Conservation (phyloP, 2,888 invertebrate species). For the Temnothorax rugatulus region DNA sequence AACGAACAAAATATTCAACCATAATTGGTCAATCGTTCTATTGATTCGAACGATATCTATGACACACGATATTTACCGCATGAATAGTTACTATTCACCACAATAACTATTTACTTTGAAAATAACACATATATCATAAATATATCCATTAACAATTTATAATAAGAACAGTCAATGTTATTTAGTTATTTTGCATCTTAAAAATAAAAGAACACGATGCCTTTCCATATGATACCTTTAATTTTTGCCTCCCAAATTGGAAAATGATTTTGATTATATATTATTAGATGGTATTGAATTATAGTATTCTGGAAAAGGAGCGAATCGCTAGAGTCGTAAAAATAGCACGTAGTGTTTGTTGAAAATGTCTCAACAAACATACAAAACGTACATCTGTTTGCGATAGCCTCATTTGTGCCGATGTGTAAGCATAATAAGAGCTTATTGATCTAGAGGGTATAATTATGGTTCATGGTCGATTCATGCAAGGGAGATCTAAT, state of each 20-base stretch:
- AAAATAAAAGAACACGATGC: background rate
- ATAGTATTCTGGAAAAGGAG: background rate
- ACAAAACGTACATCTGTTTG: constrained; percentile 46
- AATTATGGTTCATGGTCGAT: constrained; percentile 71
- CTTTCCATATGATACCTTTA: background rate
- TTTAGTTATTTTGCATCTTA: background rate
- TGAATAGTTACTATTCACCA: background rate
- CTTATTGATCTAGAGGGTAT: constrained; percentile 75
- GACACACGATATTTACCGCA: background rate
- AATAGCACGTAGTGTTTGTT: constrained; percentile 22
- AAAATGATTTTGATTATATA: background rate
- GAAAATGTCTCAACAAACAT: constrained; percentile 52
- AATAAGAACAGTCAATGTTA: background rate
- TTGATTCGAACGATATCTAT: constrained; percentile 6
- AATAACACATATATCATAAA: background rate
- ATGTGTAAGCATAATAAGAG: constrained; percentile 67
- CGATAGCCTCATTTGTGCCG: constrained; percentile 55
- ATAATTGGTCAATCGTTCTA: constrained; percentile 8
- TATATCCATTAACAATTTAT: background rate
- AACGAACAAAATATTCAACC: background rate
- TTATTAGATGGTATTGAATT: background rate
- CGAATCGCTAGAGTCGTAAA: constrained; percentile 14
- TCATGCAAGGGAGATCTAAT: constrained; percentile 51
- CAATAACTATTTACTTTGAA: background rate
- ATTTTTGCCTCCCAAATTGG: background rate